Evolutionary conservation across 2,888 invertebrate genomes (phyloP), one percentile per base, ranked within the genome.

Genomic region (Nymphalis c-album): DNA sequence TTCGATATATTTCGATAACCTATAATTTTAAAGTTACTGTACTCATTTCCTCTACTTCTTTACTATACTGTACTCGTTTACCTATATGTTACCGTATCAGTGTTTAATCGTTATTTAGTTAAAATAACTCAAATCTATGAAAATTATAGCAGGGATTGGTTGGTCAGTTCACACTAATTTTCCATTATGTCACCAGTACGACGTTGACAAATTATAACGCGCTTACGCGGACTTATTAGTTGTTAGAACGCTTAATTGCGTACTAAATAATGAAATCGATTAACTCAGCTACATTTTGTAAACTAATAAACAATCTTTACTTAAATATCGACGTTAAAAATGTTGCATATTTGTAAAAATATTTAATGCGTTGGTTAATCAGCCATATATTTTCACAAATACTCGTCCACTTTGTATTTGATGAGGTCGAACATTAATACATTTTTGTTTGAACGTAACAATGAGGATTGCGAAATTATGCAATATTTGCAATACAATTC

Each of bases 121-220:
- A 13, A 40, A 40, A 40, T 40, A 40, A 13, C 40, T 20, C 53
- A 55, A 60, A 60, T 20, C 31, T 60, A 65, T 67, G 40, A 71
- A 81, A 84, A 85, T 85, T 84, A 85, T 86, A 77, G 73, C 72
- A 75, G 80, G 80, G 79, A 77, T 80, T 77, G 79, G 79, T 78
- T 78, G 82, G 78, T 77, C 83, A 79, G 81, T 83, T 82, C 85
- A 86, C 87, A 84, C 87, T 83, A 84, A 85, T 85, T 88, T 85
- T 85, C 85, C 87, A 88, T 88, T 87, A 85, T 80, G 82, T 80
- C 81, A 76, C 76, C 66, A 79, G 69, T 70, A 76, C 75, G 88
- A 87, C 87, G 75, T 82, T 88, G 87, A 89, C 84, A 85, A 88
- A 89, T 86, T 82, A 81, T 83, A 72, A 31, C 26, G 17, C 31